Evolutionary conservation across 2,797 vertebrate species (phyloP).

Genomic region (Cynopterus sphinx): DNA sequence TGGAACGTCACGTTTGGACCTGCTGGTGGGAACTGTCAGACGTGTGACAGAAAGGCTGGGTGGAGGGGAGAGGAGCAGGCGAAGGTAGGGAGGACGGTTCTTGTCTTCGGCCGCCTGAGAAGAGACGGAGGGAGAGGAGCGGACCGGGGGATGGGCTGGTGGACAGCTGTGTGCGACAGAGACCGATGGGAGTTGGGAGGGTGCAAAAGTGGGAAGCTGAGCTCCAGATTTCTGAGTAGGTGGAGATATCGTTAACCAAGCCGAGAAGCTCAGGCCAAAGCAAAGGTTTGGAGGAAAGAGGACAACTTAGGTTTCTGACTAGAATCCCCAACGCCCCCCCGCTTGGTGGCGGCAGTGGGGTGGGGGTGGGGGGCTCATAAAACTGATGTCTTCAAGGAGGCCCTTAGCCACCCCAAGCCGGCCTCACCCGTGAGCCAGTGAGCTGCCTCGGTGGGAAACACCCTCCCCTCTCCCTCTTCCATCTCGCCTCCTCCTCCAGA

Average conservation of each 20-base stretch:
- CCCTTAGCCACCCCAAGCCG: not conserved
- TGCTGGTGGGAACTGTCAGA: not conserved
- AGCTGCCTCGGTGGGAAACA: not conserved
- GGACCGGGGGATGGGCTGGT: accelerated
- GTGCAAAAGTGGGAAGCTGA: not conserved
- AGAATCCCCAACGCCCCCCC: not conserved
- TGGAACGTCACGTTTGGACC: not conserved
- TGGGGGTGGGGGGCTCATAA: not conserved
- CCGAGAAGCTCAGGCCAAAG: not conserved
- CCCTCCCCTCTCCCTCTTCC: not conserved
- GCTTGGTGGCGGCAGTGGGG: not conserved
- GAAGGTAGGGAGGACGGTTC: not conserved
- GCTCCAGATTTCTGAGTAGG: not conserved
- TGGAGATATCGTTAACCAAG: not conserved
- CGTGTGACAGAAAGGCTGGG: not conserved
- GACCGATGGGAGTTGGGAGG: not conserved
- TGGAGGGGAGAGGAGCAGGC: not conserved
- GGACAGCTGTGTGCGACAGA: not conserved
- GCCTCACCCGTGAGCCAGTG: not conserved
- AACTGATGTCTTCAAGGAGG: not conserved
- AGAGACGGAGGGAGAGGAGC: not conserved
- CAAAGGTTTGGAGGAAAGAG: not conserved
- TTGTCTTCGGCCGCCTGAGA: not conserved
- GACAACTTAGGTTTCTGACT: not conserved
- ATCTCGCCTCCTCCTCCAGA: not conserved